phyloP scores from a whole-genome alignment of 2,888 invertebrate genomes.

The Uloborus plumipes region DNA sequence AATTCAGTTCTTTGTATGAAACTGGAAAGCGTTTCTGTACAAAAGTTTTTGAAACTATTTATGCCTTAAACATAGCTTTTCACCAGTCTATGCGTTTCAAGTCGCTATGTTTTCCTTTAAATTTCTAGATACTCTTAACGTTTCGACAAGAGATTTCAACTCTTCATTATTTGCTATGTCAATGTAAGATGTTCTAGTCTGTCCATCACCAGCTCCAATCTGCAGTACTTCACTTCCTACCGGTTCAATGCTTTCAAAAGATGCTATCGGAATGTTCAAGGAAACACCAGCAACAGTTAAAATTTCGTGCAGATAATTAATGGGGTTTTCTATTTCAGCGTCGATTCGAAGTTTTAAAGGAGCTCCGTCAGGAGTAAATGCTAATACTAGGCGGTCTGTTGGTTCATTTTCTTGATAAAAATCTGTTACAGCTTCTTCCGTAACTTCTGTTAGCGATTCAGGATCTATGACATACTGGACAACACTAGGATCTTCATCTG shows the following conservation, averaged over 20 bases:
- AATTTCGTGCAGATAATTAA: slow-evolving; percentile 26
- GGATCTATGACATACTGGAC: background rate
- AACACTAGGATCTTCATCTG: background rate
- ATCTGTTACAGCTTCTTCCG: background rate
- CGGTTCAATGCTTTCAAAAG: slow-evolving; percentile 2
- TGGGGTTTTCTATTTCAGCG: slow-evolving; percentile 17
- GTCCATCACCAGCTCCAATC: slow-evolving; percentile 12
- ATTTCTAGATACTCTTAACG: slow-evolving; percentile 10
- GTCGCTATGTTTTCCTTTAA: background rate
- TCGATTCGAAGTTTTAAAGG: slow-evolving; percentile 32
- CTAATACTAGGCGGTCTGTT: slow-evolving; percentile 16
- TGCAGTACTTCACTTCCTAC: slow-evolving; percentile 26
- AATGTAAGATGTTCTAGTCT: slow-evolving; percentile 5
- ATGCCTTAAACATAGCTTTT: no score
- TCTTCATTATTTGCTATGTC: slow-evolving; percentile 21
- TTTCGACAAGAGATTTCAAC: slow-evolving; percentile 20
- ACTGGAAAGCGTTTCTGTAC: no score
- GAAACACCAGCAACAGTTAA: slow-evolving; percentile 9
- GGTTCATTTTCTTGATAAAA: background rate
- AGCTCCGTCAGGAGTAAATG: slow-evolving; percentile 33
- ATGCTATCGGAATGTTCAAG: slow-evolving; percentile 28
- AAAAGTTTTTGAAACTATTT: no score
- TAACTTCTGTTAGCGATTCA: background rate
- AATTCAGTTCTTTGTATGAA: no score
- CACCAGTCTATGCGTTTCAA: no score